phyloP scores from a whole-genome alignment of 1,140 invertebrate genomes.

The Nasonia giraulti region DNA sequence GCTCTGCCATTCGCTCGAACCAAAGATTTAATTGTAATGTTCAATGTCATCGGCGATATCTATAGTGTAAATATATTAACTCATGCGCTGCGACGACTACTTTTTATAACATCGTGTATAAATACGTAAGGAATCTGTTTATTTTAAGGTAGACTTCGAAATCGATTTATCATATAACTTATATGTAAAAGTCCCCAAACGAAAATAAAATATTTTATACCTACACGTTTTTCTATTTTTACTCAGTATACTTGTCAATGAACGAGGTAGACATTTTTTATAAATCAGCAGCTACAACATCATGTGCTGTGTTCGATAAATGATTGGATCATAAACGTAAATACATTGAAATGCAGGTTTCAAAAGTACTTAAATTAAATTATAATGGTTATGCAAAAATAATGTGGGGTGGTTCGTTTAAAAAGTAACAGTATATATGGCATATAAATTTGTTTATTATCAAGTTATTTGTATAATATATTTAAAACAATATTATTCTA shows the following conservation, averaged over 20 bases:
- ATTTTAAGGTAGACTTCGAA: constrained; percentile 29
- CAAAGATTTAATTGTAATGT: constrained; percentile 48
- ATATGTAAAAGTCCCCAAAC: constrained; percentile 18
- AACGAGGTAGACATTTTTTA: no score
- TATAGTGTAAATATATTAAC: background rate
- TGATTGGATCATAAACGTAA: no score
- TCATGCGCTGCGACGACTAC: background rate
- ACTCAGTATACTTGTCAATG: no score
- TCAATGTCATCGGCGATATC: constrained; percentile 14
- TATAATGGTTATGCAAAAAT: no score
- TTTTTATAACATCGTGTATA: background rate
- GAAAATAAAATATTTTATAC: constrained; percentile 49
- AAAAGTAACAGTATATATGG: background rate
- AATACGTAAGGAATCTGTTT: constrained; percentile 11
- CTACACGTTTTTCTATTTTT: background rate
- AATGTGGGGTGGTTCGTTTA: background rate
- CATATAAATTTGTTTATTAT: constrained; percentile 62
- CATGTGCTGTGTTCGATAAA: no score
- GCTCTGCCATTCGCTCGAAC: constrained; percentile 20
- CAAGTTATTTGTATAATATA: constrained; percentile 74
- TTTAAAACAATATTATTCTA: constrained; percentile 76
- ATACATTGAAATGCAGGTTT: no score
- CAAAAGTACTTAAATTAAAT: no score
- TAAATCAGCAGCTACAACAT: no score
- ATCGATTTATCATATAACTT: constrained; percentile 30